Base-by-base conservation (phyloP, 30 jellyfish, hydroid and myxozoan genomes). In the Morbakka virulenta region DNA sequence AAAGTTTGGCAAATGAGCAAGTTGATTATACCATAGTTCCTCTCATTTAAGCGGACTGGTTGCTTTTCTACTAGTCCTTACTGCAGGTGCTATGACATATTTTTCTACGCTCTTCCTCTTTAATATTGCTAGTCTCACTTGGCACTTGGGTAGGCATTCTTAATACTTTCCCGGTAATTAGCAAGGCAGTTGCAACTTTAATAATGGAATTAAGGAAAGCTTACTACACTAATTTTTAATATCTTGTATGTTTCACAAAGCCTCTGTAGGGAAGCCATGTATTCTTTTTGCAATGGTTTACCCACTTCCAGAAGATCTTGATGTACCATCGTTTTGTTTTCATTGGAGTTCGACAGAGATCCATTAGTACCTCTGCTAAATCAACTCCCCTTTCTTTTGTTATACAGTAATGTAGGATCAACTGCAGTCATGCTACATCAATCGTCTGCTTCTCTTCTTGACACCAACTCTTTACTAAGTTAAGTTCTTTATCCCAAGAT, bases 261-360 rank as follows among this genome's bases (percentile, higher is more conserved):
- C n/a, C n/a, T 27, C 88, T 74, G 69, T 85, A 85, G 28, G 79
- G 52, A 28, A 86, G 81, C 96, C 96, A 85, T 48, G 79, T 84
- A 67, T 81, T 88, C 25, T 67, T 83, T 69, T 88, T 73, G 3
- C 72, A 63, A 57, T 81, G 67, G 49, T 88, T 95, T 29, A 88
- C 80, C 26, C 41, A 34, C 63, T 85, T 93, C 89, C 89, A 86
- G 62, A 86, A 80, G 12, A 86, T 36, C 75, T 86, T 79, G 41
- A 86, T 14, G 72, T 77, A 86, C 96, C 94, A 84, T 50, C 80
- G 4, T 53, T 32, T 62, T 28, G 94, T 76, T 36, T 84, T 84
- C 66, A 23, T 26, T 0, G 74, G 67, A 24, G 62, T 84, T 29
- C 94, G 62, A 73, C 66, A 84, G 52, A 84, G 63, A 23, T 80